These are phyloP conservation scores for Borostomias antarcticus DNA, from an alignment of 2,797 vertebrate genomes.

Conservation along the genomic window DNA sequence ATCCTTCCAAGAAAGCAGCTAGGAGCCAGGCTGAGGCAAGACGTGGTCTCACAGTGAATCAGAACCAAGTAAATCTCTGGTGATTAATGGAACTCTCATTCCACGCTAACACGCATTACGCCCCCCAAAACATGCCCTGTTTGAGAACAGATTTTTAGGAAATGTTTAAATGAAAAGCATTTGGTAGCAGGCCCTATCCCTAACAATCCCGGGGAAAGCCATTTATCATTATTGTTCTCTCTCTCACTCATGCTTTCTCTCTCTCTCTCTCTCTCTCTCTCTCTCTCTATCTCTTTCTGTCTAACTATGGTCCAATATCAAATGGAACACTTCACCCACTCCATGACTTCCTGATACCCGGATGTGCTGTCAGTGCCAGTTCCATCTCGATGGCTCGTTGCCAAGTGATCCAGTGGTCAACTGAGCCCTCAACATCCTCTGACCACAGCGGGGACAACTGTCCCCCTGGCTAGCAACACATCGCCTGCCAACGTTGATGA, in stretches of 20 bases:
- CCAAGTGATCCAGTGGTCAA: too few species aligned
- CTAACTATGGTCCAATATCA: too few species aligned
- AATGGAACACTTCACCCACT: too few species aligned
- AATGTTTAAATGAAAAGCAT: slow-evolving; percentile 42
- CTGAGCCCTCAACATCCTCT: too few species aligned
- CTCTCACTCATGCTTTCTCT: slow-evolving; percentile 5
- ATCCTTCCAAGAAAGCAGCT: slow-evolving; percentile 46
- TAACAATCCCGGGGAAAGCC: slow-evolving; percentile 38
- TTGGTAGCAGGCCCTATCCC: slow-evolving; percentile 28
- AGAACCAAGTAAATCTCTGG: slow-evolving; percentile 41
- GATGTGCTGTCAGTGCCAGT: too few species aligned
- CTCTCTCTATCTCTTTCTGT: slow-evolving; percentile 16
- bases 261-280: slow-evolving; percentile 3
- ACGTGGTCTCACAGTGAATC: slow-evolving; percentile 47
- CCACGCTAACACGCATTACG: slow-evolving; percentile 24
- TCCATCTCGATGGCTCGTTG: too few species aligned
- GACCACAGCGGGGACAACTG: too few species aligned
- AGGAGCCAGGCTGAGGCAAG: slow-evolving; percentile 42
- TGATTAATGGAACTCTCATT: slow-evolving; percentile 63
- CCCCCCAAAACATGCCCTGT: slow-evolving; percentile 36
- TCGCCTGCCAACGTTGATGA: too few species aligned
- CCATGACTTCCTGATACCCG: too few species aligned
- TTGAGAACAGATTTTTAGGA: slow-evolving; percentile 48
- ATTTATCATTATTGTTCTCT: slow-evolving; percentile 14
- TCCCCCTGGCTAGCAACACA: too few species aligned